Evolutionary conservation across 2,888 invertebrate genomes (phyloP), one percentile per base, ranked within the genome.

Genomic region (Argyresthia goedartella): DNA sequence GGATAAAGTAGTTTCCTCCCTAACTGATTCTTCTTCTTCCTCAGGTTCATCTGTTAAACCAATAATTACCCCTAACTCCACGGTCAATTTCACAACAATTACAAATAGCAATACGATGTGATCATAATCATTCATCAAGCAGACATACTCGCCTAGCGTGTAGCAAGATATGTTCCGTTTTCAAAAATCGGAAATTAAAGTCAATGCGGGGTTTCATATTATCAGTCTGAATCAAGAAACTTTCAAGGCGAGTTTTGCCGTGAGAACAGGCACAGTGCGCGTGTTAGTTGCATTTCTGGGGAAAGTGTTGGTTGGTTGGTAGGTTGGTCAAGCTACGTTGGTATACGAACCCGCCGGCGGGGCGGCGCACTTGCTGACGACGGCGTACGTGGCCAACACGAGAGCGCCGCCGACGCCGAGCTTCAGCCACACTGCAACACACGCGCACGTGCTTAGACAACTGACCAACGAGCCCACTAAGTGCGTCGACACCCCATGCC

Each of bases 361-460:
- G 88, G 71, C 70, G 57, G 73, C 68, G 69, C 75, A 77, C 63
- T 92, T 92, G 82, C 93, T 90, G 82, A 95, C 90, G 77, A 95
- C 93, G 84, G 93, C 91, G 88, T 94, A 93, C 70, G 95, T 95
- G 77, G 94, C 94, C 78, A 92, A 89, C 84, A 94, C 90, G 77
- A 95, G 90, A 72, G 94, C 93, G 79, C 93, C 90, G 78, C 95
- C 95, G 82, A 95, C 92, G 81, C 91, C 91, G 88, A 95, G 89
- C 89, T 94, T 95, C 88, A 94, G 91, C 85, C 92, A 92, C 91
- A 94, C 95, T 95, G 93, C 77, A 94, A 93, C 90, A 91, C 74
- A 81, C 75, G 73, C 76, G 71, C 49, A 43, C 34, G 15, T 8
- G 39, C 39, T 39, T 39, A 39, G 10, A 11, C 9, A 11, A 39